A percentile compares a stretch with the other conserved stretches of the same genome.
phyloP scores from a whole-genome alignment of 2,113 vertebrate species.

The Platichthys flesus region DNA sequence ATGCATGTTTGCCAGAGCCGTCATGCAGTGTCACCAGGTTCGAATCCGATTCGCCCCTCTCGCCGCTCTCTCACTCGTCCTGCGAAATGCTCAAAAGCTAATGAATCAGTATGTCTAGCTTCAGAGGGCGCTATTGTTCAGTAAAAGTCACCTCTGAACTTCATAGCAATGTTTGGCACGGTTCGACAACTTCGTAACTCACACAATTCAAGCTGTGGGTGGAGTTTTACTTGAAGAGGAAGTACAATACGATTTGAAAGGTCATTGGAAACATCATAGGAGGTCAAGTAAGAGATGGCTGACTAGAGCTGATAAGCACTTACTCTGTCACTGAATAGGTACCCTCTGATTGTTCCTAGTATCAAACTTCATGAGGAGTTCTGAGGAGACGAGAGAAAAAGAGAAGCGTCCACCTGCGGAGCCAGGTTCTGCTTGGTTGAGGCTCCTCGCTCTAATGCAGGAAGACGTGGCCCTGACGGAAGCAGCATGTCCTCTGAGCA shows the following conservation, averaged over 20 bases:
- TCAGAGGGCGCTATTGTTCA: not conserved
- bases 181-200: not conserved
- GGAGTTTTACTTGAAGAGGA: not conserved
- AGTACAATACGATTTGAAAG: slow-evolving; percentile 1
- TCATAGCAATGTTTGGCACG: too few species aligned
- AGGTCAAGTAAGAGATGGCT: not conserved
- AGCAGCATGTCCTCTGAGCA: slow-evolving; percentile 75
- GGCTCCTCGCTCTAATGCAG: slow-evolving; percentile 63
- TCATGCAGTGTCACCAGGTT: too few species aligned
- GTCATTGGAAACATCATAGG: not conserved
- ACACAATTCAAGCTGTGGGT: not conserved
- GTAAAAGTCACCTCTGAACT: too few species aligned
- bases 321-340: slow-evolving; percentile 1
- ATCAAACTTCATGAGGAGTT: slow-evolving; percentile 27
- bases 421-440: slow-evolving; percentile 49
- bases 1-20: too few species aligned
- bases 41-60: too few species aligned
- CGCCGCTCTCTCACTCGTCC: too few species aligned
- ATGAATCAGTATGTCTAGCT: not conserved
- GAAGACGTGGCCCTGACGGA: slow-evolving; percentile 66
- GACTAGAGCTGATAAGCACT: slow-evolving; percentile 1
- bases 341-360: not conserved
- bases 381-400: not conserved
- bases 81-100: too few species aligned
- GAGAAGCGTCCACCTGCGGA: slow-evolving; percentile 28